A percentile compares a stretch with the other conserved stretches of the same genome.
Conservation (phyloP, 2,888 invertebrate genomes). For the Petrolisthes manimaculis region DNA sequence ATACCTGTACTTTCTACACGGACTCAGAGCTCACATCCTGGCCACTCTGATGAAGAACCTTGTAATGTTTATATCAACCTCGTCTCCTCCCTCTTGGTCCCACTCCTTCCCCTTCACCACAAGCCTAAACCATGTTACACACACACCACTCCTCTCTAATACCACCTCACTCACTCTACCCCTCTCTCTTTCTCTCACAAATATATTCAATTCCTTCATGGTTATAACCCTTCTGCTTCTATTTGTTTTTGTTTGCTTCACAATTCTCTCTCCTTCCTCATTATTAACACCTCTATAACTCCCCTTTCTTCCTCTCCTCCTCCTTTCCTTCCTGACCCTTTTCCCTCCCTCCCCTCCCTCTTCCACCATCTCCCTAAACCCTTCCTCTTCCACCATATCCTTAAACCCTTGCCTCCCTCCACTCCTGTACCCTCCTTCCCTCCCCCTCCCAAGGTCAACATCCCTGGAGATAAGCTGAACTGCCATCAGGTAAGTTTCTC, state of each 20-base stretch:
- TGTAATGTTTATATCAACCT: too few species aligned
- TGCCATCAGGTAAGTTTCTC: too few species aligned
- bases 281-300: background rate
- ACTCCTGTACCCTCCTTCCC: background rate
- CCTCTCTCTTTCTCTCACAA: background rate
- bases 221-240: too few species aligned
- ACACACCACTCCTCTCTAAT: background rate
- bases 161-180: background rate
- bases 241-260: background rate
- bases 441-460: too few species aligned
- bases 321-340: background rate
- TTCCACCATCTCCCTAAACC: background rate
- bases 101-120: background rate
- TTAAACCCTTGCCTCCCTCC: background rate
- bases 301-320: background rate
- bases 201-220: background rate
- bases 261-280: background rate
- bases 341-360: background rate
- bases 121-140: slow-evolving; percentile 1
- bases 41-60: background rate
- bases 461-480: too few species aligned
- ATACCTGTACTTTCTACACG: too few species aligned
- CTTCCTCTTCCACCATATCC: background rate
- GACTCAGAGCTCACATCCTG: too few species aligned
- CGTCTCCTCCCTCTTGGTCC: background rate